A percentile compares a stretch with the other conserved stretches of the same genome.
Evolutionary conservation across 2,797 vertebrate species (phyloP).

Genomic region (Periophthalmus magnuspinnatus): DNA sequence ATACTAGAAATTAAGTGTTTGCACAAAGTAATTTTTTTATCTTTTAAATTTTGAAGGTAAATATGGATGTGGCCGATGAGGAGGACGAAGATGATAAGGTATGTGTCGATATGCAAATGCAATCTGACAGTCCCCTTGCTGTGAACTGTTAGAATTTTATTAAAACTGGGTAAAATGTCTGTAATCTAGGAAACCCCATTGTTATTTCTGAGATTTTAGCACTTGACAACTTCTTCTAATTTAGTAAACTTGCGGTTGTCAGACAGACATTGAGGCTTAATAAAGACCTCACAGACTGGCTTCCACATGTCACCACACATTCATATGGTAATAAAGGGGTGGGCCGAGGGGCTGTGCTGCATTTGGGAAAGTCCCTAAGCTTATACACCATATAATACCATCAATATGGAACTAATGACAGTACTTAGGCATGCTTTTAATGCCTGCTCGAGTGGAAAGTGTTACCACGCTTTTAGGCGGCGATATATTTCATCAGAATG

Average conservation of each 20-base stretch:
- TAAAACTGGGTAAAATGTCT: conserved; percentile 35
- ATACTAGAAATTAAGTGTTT: conserved; percentile 2
- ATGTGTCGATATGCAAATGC: conserved; percentile 15
- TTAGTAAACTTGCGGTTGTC: conserved; percentile 39
- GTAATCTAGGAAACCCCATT: conserved; percentile 49
- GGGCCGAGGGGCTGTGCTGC: conserved; percentile 47
- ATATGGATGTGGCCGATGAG: conserved; percentile 86
- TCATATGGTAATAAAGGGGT: conserved; percentile 66
- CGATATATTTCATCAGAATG: conserved; percentile 52
- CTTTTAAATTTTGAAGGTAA: conserved; percentile 72
- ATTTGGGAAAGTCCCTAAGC: conserved; percentile 63
- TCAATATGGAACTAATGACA: conserved; percentile 67
- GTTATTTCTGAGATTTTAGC: conserved; percentile 52
- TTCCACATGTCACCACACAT: conserved; percentile 66
- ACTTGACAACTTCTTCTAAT: conserved; percentile 42
- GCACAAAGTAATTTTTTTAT: not conserved
- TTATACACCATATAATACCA: conserved; percentile 62
- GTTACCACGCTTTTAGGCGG: conserved; percentile 59
- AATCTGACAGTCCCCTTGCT: not conserved
- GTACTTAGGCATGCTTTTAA: conserved; percentile 57
- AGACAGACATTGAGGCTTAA: conserved; percentile 56
- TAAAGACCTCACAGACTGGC: conserved; percentile 61
- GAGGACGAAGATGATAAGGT: conserved; percentile 96
- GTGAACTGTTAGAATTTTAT: not conserved
- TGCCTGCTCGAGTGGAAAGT: conserved; percentile 51